These are phyloP conservation scores for Pristis pectinata DNA, from an alignment of 2,797 vertebrate species.

Conservation along the genomic window DNA sequence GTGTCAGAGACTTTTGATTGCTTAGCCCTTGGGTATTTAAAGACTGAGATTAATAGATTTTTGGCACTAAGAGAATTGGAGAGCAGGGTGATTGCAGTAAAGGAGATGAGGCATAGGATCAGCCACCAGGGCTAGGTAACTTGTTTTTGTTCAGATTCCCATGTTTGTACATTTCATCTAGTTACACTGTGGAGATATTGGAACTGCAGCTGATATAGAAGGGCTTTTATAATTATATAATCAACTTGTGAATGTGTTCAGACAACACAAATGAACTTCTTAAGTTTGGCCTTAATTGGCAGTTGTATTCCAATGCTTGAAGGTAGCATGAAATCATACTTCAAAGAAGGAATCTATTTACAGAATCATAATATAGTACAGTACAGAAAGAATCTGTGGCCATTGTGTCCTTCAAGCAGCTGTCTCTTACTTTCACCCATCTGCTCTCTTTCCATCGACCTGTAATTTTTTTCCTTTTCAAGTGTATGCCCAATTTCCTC, in stretches of 20 bases:
- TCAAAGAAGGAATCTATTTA: background rate
- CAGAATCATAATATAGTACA: background rate
- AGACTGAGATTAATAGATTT: no score
- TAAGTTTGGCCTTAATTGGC: background rate
- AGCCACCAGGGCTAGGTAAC: no score
- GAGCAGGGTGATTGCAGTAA: no score
- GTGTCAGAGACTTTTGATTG: no score
- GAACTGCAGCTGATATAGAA: background rate
- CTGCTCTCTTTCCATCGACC: background rate
- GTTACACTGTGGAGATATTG: background rate
- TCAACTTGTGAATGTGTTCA: background rate
- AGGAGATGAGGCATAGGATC: no score
- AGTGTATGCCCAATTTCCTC: background rate
- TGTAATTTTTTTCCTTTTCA: background rate
- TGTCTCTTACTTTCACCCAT: background rate
- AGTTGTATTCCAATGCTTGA: background rate
- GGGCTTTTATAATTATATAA: background rate
- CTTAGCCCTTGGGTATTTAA: no score
- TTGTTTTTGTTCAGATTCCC: no score
- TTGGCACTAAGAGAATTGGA: no score
- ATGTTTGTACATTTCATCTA: background rate
- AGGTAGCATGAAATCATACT: background rate
- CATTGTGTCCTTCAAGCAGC: background rate
- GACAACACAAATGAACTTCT: background rate
- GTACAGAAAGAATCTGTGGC: background rate